These are phyloP conservation scores for Ispidina lecontei DNA, from an alignment of 2,797 vertebrate genomes.

Conservation along the genomic window DNA sequence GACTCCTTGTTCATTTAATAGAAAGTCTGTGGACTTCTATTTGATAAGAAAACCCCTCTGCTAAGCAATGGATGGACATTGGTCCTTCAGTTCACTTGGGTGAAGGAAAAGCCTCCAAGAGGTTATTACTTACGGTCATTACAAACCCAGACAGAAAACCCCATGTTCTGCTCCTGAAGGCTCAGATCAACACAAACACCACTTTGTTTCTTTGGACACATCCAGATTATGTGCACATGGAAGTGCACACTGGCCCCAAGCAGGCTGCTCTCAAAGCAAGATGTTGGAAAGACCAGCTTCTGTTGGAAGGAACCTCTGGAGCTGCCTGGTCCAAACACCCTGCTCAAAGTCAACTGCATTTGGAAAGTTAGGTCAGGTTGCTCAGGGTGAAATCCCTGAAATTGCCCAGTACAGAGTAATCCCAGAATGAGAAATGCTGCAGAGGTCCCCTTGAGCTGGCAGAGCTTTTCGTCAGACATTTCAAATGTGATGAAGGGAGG, in stretches of 20 bases:
- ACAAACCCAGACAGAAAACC: background rate
- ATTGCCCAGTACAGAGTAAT: background rate
- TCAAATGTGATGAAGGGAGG: background rate
- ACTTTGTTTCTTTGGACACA: background rate
- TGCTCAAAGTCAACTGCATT: background rate
- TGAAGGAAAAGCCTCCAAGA: background rate
- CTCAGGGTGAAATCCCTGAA: background rate
- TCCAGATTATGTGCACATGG: background rate
- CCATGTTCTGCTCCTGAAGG: background rate
- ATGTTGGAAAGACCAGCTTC: background rate
- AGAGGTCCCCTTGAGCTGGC: background rate
- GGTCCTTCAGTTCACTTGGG: background rate
- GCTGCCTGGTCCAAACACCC: background rate
- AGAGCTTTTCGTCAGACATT: background rate
- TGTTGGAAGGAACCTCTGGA: background rate
- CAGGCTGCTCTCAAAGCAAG: background rate
- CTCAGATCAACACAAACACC: background rate
- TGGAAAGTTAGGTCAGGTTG: background rate
- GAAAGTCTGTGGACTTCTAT: background rate
- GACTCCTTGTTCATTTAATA: background rate
- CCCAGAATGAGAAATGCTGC: background rate
- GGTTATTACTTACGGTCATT: background rate
- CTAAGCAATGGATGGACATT: background rate
- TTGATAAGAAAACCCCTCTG: background rate
- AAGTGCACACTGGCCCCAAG: background rate